Percentiles rank a stretch among this genome's conserved stretches.
These are phyloP conservation scores for Macrostomum cliftonense DNA, from an alignment of 2,888 invertebrate species.

Conservation along the genomic window DNA sequence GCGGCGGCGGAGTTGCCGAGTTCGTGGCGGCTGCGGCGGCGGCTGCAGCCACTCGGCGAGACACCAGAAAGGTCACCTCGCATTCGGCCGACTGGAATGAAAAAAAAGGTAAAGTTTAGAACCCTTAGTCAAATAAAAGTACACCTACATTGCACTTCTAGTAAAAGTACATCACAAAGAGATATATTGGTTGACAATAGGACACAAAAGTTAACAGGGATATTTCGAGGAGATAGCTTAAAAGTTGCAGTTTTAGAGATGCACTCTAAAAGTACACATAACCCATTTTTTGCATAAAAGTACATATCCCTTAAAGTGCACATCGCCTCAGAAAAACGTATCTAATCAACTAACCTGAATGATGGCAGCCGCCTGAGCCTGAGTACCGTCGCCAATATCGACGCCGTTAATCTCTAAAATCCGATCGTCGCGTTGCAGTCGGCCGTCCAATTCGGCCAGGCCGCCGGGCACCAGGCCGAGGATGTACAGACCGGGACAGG, in stretches of 20 bases:
- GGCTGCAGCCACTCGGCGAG: conserved; percentile 13
- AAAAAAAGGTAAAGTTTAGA: background rate
- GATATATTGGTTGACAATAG: too few species aligned
- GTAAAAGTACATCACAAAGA: too few species aligned
- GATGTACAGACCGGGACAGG: conserved; percentile 31
- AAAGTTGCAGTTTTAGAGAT: too few species aligned
- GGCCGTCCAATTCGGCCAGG: conserved; percentile 35
- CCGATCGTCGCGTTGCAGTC: conserved; percentile 38
- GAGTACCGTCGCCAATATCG: conserved; percentile 36
- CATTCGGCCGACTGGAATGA: conserved; percentile 10
- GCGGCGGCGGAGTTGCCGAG: too few species aligned
- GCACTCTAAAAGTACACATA: background rate
- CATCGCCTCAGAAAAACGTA: background rate
- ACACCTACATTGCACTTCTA: too few species aligned
- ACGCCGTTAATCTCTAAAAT: conserved; percentile 39
- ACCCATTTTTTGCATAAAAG: background rate
- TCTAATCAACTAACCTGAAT: conserved; percentile 23
- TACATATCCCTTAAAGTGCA: background rate
- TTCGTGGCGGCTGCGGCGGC: too few species aligned
- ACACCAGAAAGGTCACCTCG: conserved; percentile 29
- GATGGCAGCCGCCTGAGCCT: conserved; percentile 38
- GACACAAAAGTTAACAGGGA: too few species aligned
- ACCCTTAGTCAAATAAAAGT: too few species aligned
- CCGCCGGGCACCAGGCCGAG: conserved; percentile 33
- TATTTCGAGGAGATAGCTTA: too few species aligned